phyloP scores from a whole-genome alignment of 2,888 invertebrate genomes.

The Nephrocerus scutellatus region DNA sequence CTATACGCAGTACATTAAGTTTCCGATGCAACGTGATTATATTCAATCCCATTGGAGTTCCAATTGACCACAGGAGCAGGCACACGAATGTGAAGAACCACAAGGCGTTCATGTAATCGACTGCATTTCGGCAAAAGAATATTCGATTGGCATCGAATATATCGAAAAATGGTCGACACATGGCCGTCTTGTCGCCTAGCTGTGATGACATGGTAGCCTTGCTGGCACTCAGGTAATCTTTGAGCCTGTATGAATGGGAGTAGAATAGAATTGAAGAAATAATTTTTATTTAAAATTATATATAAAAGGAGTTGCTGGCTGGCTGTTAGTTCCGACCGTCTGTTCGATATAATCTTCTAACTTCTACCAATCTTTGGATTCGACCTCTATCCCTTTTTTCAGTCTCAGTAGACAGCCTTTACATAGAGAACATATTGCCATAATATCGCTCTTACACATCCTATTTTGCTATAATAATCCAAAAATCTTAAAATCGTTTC shows the following conservation, averaged over 20 bases:
- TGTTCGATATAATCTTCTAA: too few relatives aligned
- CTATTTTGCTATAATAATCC: too few relatives aligned
- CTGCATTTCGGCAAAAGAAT: slow-evolving; percentile 44
- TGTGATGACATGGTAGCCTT: slow-evolving; percentile 59
- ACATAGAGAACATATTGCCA: too few relatives aligned
- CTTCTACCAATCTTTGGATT: too few relatives aligned
- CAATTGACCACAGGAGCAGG: slow-evolving; percentile 53
- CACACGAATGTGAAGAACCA: slow-evolving; percentile 61
- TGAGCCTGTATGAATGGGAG: slow-evolving; percentile 48
- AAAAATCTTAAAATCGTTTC: too few relatives aligned
- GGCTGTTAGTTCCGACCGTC: too few relatives aligned
- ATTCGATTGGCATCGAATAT: slow-evolving; percentile 60
- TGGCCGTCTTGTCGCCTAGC: slow-evolving; percentile 58
- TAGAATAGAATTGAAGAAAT: slow-evolving; percentile 1
- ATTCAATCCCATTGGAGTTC: slow-evolving; percentile 57
- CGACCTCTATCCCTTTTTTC: slow-evolving; percentile 14
- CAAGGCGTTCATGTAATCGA: slow-evolving; percentile 54
- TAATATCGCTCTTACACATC: too few relatives aligned
- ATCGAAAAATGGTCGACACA: slow-evolving; percentile 65
- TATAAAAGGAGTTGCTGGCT: background rate
- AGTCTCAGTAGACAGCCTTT: slow-evolving; percentile 6
- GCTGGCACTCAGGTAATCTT: slow-evolving; percentile 62
- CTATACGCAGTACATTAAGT: slow-evolving; percentile 31
- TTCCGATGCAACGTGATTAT: slow-evolving; percentile 46
- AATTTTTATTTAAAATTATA: background rate